These are phyloP conservation scores for Neotoma lepida DNA, from an alignment of 2,113 vertebrate genomes.

Conservation along the genomic window DNA sequence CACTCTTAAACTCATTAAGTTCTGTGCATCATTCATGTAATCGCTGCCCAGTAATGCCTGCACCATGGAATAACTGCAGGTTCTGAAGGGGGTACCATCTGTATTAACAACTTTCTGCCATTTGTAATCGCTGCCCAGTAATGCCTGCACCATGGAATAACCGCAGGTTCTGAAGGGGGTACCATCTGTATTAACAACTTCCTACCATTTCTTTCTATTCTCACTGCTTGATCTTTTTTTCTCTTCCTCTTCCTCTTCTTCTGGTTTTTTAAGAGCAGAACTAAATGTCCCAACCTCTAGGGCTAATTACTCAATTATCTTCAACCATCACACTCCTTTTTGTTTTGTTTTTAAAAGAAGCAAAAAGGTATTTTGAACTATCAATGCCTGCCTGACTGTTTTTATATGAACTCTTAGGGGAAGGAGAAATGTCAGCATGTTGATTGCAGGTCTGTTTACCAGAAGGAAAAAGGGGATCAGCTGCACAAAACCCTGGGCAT, in stretches of 20 bases:
- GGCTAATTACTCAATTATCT: no score
- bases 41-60: neutral
- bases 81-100: neutral
- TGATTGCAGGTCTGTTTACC: neutral
- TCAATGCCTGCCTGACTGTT: neutral
- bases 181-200: neutral
- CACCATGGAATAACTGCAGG: neutral
- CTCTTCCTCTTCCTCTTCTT: neutral
- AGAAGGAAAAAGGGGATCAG: neutral
- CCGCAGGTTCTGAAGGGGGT: neutral
- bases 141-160: neutral
- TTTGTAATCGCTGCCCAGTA: neutral
- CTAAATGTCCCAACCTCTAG: neutral
- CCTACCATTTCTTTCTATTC: neutral
- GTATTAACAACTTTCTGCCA: neutral
- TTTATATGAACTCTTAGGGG: neutral
- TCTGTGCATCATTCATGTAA: neutral
- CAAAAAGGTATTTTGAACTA: neutral
- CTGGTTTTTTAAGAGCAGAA: neutral
- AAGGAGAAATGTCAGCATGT: neutral
- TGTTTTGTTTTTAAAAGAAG: neutral
- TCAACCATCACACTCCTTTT: neutral
- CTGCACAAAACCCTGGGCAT: neutral
- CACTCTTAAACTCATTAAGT: neutral
- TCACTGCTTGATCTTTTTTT: neutral